Evolutionary conservation across 1,140 invertebrate genomes (phyloP).

Genomic region (Euura lappo): DNA sequence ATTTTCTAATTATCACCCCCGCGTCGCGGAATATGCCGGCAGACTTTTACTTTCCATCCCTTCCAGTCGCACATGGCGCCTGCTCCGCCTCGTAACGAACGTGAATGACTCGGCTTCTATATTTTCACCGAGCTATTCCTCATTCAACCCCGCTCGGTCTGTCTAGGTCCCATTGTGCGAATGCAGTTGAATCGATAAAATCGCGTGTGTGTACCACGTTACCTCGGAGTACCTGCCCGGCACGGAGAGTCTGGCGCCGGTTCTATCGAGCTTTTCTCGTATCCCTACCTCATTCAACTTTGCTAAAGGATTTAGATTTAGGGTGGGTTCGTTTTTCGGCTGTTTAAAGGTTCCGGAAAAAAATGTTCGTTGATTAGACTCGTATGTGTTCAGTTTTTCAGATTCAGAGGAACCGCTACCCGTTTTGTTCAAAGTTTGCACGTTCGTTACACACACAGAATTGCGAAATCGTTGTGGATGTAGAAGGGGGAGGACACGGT

Average conservation of each 20-base stretch:
- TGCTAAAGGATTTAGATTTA: no score
- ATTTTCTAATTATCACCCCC: neutral
- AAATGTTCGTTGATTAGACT: no score
- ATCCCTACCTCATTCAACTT: neutral
- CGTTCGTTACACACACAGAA: neutral
- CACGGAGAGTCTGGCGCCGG: constrained; percentile 48
- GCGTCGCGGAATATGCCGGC: constrained; percentile 9
- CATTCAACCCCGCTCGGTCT: neutral
- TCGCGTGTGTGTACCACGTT: constrained; percentile 50
- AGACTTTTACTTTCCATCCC: constrained; percentile 27
- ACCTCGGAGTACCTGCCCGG: constrained; percentile 44
- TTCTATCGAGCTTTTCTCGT: constrained; percentile 27
- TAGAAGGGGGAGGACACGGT: neutral
- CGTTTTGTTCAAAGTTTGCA: neutral
- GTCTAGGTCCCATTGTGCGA: constrained; percentile 37
- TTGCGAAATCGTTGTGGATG: neutral
- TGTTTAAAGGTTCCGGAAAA: no score
- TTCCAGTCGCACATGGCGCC: neutral
- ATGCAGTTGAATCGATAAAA: constrained; percentile 45
- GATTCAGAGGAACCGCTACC: no score
- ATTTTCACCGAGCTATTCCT: neutral
- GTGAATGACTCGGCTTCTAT: neutral
- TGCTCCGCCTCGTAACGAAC: constrained; percentile 11
- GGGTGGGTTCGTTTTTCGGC: no score
- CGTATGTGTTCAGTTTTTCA: no score